Conservation (phyloP, 2,888 invertebrate genomes). For the Apoda limacodes region DNA sequence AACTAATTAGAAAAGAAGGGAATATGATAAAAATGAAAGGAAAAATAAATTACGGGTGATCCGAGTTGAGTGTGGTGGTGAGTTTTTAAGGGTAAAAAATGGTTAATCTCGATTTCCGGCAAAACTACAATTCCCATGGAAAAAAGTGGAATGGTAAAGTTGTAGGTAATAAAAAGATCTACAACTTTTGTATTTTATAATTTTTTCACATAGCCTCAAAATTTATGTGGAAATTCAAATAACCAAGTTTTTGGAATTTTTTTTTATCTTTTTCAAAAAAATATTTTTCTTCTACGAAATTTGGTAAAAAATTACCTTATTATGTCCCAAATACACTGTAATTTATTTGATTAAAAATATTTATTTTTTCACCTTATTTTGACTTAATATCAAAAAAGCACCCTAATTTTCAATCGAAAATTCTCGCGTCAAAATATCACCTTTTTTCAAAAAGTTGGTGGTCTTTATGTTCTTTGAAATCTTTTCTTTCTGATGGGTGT, state of each 20-base stretch:
- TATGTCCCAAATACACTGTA: too few species aligned
- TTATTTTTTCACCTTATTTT: too few species aligned
- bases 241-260: too few species aligned
- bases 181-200: not conserved
- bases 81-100: conserved; percentile 9
- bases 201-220: not conserved
- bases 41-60: not conserved
- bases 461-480: too few species aligned
- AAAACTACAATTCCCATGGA: conserved; percentile 10
- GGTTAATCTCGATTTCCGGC: conserved; percentile 10
- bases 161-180: not conserved
- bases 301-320: not conserved
- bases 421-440: too few species aligned
- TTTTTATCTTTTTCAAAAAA: too few species aligned
- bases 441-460: too few species aligned
- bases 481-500: too few species aligned
- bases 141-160: conserved; percentile 6
- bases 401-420: too few species aligned
- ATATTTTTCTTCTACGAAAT: not conserved
- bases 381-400: too few species aligned
- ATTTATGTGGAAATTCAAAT: not conserved
- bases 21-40: not conserved
- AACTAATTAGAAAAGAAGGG: not conserved
- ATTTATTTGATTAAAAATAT: not conserved
- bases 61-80: not conserved